Evolutionary conservation across 2,797 vertebrate species (phyloP), one percentile per base, ranked within the genome.

Genomic region (Psittacula derbiana): DNA sequence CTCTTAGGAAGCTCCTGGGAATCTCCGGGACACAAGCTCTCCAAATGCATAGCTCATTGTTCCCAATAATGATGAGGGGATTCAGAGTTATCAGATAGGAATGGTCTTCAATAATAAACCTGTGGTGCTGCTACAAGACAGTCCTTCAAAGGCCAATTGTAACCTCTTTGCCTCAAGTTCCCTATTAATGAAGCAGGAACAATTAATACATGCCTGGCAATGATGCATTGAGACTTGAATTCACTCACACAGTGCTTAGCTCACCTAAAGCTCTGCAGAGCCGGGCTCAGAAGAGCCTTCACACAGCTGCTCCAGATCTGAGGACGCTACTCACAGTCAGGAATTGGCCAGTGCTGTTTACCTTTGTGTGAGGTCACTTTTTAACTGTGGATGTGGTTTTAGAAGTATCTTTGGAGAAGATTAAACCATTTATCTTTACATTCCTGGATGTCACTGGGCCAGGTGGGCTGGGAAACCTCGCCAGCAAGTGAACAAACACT

Each of bases 281-380:
- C 18, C 65, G 44, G 62, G 28, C 70, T 85, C 58, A 33, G 40
- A 55, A 73, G 28, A 23, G 60, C 80, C 65, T 88, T 74, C 47
- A 4, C 31, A 40, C 80, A 93, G 84, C 86, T 89, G 88, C 72
- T 78, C 65, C 80, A 74, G 44, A 49, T 64, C 80, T 80, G 73
- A 75, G 83, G 83, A 88, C 66, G 46, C 47, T 78, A 1, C 74
- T 80, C 61, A 57, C 24, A 90, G 49, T 27, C 44, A 92, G 30
- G 60, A 92, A 40, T 24, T 87, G 80, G 90, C 80, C 74, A 40
- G 52, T 57, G 92, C 70, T 66, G 33, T 73, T 81, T 89, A 78
- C 40, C 86, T 94, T 83, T 90, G 62, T 73, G 91, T 87, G 88
- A 88, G 90, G 90, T 94, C 88, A 71, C 33, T 91, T 93, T 94